Base-by-base conservation (phyloP, 2,888 invertebrate genomes). In the Tenthredo amoena region DNA sequence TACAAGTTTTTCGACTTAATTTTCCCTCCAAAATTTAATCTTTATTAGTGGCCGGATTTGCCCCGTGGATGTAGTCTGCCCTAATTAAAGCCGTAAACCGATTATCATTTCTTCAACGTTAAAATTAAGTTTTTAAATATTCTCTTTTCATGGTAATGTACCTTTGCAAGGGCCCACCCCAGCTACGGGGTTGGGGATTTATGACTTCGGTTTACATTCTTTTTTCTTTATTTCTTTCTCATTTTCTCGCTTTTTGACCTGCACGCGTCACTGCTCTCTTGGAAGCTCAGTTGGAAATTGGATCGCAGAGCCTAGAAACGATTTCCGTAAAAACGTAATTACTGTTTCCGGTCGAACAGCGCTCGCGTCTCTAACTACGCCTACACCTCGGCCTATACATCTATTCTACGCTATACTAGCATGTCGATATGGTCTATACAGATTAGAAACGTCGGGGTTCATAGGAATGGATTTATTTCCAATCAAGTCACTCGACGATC, bases 281-380 rank as follows among this genome's bases (percentile, higher is more conserved):
- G 62, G 37, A 81, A 40, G 62, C 81, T 81, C 62, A 58, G 81
- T 81, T 81, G 81, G 81, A 81, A 81, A 81, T 81, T 81, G 81
- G 81, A 40, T 81, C 81, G 58, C 81, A 21, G 31, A 81, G 81
- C 81, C 81, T 81, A 81, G 81, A 81, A 81, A 81, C 81, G 81
- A 81, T 81, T 81, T 81, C 81, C 81, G 81, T 81, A 81, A 81
- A 81, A 81, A 81, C 81, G 81, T 81, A 62, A 81, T 81, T 81
- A 81, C 81, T 50, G 58, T 81, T 81, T 81, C 62, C 62, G 81
- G 58, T 62, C 26, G 81, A 62, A 62, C 40, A 62, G 58, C 81
- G 62, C n/a, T 21, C 26, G 37, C 81, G 62, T 62, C 50, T 62
- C 81, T 62, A 62, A 81, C 81, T 58, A 81, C 40, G 40, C 62